A percentile compares a stretch with the other conserved stretches of the same genome.
These are phyloP conservation scores for Dastarcus helophoroides DNA, from an alignment of 2,888 invertebrate genomes.

Conservation along the genomic window DNA sequence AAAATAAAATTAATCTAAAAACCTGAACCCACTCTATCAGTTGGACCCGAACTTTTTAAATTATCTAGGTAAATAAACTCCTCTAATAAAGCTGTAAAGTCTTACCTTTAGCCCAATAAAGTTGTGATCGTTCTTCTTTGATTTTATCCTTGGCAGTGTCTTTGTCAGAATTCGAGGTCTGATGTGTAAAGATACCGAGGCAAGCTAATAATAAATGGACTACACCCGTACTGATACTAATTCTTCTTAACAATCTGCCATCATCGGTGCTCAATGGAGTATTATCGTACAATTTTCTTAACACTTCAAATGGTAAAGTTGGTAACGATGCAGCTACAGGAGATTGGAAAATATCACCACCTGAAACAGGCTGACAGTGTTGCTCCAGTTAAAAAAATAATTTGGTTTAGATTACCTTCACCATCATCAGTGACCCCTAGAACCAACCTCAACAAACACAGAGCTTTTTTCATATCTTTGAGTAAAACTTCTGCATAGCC, in stretches of 20 bases:
- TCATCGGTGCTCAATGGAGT: conserved; percentile 65
- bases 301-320: conserved; percentile 68
- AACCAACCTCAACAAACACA: conserved; percentile 74
- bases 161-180: conserved; percentile 36
- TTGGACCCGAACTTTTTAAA: conserved; percentile 3
- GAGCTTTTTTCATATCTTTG: conserved; percentile 71
- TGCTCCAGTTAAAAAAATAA: too few relatives aligned
- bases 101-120: conserved; percentile 86
- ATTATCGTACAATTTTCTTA: conserved; percentile 64
- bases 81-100: conserved; percentile 4
- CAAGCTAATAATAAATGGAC: conserved; percentile 78
- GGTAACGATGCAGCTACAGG: conserved; percentile 56
- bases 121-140: conserved; percentile 47
- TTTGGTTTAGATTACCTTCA: too few relatives aligned
- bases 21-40: too few relatives aligned
- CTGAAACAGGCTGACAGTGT: too few relatives aligned
- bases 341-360: conserved; percentile 59
- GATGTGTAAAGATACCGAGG: conserved; percentile 80
- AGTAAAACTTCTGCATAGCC: conserved; percentile 85
- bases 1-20: too few relatives aligned
- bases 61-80: too few relatives aligned
- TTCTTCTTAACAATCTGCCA: conserved; percentile 60
- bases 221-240: conserved; percentile 75
- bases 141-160: conserved; percentile 24
- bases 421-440: conserved; percentile 87